Base-by-base conservation (phyloP, 2,113 vertebrate genomes). In the Xenotilapia flavipinnis region DNA sequence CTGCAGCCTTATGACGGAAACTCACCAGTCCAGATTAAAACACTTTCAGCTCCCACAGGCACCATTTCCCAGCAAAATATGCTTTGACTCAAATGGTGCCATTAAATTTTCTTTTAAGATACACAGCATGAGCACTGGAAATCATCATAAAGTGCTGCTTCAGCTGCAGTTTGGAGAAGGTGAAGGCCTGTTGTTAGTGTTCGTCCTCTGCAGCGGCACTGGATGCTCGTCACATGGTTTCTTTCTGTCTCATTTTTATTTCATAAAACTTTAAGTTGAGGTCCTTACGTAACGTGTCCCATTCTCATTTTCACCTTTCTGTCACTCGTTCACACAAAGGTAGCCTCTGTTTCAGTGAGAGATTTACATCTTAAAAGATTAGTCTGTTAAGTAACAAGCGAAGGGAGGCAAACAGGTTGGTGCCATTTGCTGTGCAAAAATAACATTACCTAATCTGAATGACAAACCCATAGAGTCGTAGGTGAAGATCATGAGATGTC, bases 291-390 rank as follows among this genome's bases (percentile, higher is more conserved):
- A 80, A 94, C 60, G 23, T 92, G 89, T 91, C 8, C 53, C 51
- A 23, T 87, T 93, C 88, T 86, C 75, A 28, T 56, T 84, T 28
- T 84, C 80, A 38, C 86, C 79, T 80, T 91, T 87, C 28, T 42
- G 88, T 45, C 88, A 79, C 87, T 75, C n/a, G 55, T 54, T 55
- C 86, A 89, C 65, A 95, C 93, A 95, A 92, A 94, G 92, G 55
- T 79, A 17, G 42, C 82, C 31, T 45, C 82, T 95, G 93, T 94
- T 93, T 42, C 17, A 89, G 80, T 7, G 36, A 60, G 51, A 86
- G 85, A 51, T 92, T 94, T 95, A 82, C 87, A 82, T 91, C 90
- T 91, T 89, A 94, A 86, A 7, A 86, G 94, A 93, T 95, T 94
- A 95, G 90, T 51, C 62, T 85, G 31, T 91, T 87, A 15, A 91